A percentile compares a stretch with the other conserved stretches of the same genome.
Evolutionary conservation across 2,888 invertebrate genomes (phyloP).

Genomic region (Empis livida): DNA sequence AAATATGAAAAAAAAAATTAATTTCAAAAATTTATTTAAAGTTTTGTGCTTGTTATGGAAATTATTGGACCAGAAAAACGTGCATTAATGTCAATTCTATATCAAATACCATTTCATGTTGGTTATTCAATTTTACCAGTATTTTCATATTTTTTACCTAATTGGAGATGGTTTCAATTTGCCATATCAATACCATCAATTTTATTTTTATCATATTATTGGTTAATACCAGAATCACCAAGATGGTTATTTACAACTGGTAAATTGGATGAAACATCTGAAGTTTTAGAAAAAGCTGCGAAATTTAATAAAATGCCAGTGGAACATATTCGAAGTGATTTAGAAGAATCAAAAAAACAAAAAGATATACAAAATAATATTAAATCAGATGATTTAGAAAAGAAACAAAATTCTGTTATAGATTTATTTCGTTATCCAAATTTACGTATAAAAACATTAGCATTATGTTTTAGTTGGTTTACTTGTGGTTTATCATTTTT

Average conservation of each 20-base stretch:
- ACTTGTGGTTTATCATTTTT: conserved; percentile 80
- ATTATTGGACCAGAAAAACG: conserved; percentile 36
- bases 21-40: conserved; percentile 17
- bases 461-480: conserved; percentile 68
- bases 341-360: conserved; percentile 36
- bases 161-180: conserved; percentile 50
- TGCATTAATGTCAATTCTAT: conserved; percentile 34
- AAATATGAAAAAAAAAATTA: background rate
- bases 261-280: conserved; percentile 45
- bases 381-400: conserved; percentile 37
- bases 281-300: conserved; percentile 51
- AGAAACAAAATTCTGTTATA: conserved; percentile 39
- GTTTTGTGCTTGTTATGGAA: conserved; percentile 52
- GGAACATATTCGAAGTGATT: conserved; percentile 30
- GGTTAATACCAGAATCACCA: conserved; percentile 65
- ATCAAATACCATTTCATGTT: conserved; percentile 52
- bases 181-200: conserved; percentile 47
- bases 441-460: conserved; percentile 55
- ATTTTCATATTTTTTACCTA: conserved; percentile 31
- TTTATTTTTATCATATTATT: conserved; percentile 47
- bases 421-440: conserved; percentile 58
- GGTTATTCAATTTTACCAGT: conserved; percentile 36
- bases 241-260: conserved; percentile 63
- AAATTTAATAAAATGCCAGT: conserved; percentile 41
- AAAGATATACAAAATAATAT: conserved; percentile 37